These are phyloP conservation scores for Cryptoprocta ferox DNA, from an alignment of 2,797 vertebrate genomes.

Conservation along the genomic window DNA sequence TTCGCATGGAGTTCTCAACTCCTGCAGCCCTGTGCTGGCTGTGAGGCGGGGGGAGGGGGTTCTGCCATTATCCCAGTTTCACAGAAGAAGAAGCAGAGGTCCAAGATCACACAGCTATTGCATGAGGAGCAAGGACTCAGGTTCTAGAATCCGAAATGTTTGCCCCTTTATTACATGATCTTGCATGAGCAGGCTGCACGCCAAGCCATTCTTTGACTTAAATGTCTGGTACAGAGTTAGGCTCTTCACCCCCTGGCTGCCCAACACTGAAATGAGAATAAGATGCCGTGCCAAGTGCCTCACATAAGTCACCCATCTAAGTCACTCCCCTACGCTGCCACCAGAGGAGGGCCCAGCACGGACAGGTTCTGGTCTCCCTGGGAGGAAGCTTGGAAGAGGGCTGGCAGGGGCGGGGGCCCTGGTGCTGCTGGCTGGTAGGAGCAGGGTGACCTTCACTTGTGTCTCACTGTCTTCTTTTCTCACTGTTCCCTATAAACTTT, in stretches of 20 bases:
- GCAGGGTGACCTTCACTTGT: not conserved
- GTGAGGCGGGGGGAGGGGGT: no score
- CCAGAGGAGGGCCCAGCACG: not conserved
- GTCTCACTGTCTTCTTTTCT: not conserved
- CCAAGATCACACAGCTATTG: not conserved
- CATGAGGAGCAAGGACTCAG: not conserved
- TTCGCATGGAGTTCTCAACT: accelerated
- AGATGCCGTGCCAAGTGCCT: not conserved
- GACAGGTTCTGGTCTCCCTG: not conserved
- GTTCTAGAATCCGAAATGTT: not conserved
- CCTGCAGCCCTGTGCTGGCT: not conserved
- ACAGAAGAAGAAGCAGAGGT: not conserved
- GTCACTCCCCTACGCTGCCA: not conserved
- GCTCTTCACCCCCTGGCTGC: not conserved
- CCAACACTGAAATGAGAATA: not conserved
- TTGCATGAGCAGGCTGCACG: accelerated
- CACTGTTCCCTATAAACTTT: not conserved
- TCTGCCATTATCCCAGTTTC: no score
- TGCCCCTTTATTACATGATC: accelerated
- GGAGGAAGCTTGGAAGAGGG: not conserved
- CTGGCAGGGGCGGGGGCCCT: not conserved
- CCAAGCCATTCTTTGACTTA: not conserved
- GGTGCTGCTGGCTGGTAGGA: not conserved
- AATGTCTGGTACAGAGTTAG: not conserved
- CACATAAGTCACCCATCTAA: not conserved